Conservation (phyloP, 2,888 invertebrate species). For the Euzetes globulus region DNA sequence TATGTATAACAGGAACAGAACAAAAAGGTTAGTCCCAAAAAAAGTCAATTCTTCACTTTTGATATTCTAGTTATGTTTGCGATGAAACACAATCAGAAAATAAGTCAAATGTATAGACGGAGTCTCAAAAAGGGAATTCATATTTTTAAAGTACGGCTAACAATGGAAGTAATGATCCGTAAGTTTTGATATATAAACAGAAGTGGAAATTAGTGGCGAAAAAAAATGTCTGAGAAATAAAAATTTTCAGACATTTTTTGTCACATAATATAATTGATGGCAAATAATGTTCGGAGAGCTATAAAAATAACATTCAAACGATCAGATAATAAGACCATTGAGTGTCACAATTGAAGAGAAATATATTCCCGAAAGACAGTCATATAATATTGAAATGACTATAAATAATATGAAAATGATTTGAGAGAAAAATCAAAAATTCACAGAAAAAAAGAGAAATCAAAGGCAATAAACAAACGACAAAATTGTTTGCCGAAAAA, state of each 20-base stretch:
- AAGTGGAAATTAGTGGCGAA: neutral
- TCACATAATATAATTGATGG: neutral
- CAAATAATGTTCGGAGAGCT: too few relatives aligned
- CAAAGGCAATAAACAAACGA: too few relatives aligned
- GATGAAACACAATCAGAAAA: too few relatives aligned
- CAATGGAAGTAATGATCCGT: neutral
- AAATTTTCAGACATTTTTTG: neutral
- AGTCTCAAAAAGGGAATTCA: too few relatives aligned
- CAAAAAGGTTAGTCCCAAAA: too few relatives aligned
- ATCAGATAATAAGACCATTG: neutral
- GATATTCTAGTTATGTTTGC: too few relatives aligned
- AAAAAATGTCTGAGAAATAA: neutral
- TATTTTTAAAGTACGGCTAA: neutral
- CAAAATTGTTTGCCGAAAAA: neutral
- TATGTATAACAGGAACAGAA: too few relatives aligned
- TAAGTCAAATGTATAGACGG: too few relatives aligned
- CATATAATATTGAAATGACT: neutral
- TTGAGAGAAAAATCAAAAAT: too few relatives aligned
- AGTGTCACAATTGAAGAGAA: neutral
- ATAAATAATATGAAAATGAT: neutral
- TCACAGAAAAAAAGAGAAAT: too few relatives aligned
- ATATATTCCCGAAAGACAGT: neutral
- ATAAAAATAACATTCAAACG: neutral
- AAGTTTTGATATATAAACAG: neutral
- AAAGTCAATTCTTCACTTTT: too few relatives aligned